Conservation (phyloP, 2,888 invertebrate genomes). For the Thereva unica region DNA sequence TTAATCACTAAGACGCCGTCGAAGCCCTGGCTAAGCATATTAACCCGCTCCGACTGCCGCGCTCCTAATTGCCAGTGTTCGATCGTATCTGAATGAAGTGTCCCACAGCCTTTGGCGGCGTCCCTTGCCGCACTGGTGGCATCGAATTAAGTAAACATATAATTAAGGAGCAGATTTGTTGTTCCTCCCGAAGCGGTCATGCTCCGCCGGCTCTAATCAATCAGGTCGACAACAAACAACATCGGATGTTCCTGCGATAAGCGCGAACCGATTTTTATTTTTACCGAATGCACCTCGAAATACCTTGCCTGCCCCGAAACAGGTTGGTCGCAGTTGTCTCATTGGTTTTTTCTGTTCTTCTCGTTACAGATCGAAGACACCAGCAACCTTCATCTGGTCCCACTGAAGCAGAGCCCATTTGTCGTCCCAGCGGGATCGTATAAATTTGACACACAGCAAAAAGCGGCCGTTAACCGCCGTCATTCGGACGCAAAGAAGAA, state of each 20-base stretch:
- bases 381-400: slow-evolving; percentile 28
- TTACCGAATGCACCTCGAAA: too few relatives aligned
- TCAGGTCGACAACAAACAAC: not conserved
- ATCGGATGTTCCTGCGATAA: too few relatives aligned
- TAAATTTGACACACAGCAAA: slow-evolving; percentile 29
- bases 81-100: not conserved
- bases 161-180: slow-evolving; percentile 29
- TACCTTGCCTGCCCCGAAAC: not conserved
- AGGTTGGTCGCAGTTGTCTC: slow-evolving; percentile 1
- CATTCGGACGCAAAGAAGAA: slow-evolving; percentile 18
- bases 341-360: slow-evolving; percentile 7
- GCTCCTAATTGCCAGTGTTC: not conserved
- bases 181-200: slow-evolving; percentile 19
- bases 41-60: not conserved
- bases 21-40: too few relatives aligned
- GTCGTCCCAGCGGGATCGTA: slow-evolving; percentile 9
- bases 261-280: too few relatives aligned
- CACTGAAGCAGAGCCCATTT: slow-evolving; percentile 25
- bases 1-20: not conserved
- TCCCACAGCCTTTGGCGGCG: not conserved
- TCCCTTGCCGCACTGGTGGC: not conserved
- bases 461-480: slow-evolving; percentile 13
- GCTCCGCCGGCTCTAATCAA: slow-evolving; percentile 22
- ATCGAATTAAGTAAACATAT: slow-evolving; percentile 29
- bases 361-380: slow-evolving; percentile 26